Base-by-base conservation (phyloP, 2,888 invertebrate species). In the Laspeyria flexula region DNA sequence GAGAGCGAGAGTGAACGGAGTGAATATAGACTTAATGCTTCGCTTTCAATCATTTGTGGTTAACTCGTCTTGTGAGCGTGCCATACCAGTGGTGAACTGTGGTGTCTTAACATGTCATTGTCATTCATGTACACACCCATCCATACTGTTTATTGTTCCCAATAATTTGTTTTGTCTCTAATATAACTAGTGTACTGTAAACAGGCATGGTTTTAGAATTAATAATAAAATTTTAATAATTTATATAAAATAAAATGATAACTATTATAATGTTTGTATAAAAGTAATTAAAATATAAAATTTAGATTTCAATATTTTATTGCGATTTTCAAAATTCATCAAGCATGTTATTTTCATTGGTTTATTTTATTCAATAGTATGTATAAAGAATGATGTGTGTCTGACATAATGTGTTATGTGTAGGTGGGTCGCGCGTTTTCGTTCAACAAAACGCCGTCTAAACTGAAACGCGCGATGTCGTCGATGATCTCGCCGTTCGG, bases 361-460 rank as follows among this genome's bases (percentile, higher is more conserved):
- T 42, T 44, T 40, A 7, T 44, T 3, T 11, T 3, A 12, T 13
- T 1, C 3, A 6, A 3, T 7, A 12, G 6, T 10, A n/a, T 9
- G 12, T 2, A 6, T 9, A 27, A 29, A 33, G 27, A 43, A 29
- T 48, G 41, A 49, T 43, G 55, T 42, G 46, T 45, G 18, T 47
- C 21, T 5, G 21, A 3, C n/a, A n/a, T n/a, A n/a, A 21, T 25
- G 23, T 41, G 39, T 62, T 35, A 34, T 46, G 48, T 67, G 43
- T 66, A 94, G 94, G 97, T 99, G 69, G 97, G 97, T 43, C 95
- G 99, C 68, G 98, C 98, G 65, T 96, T 99, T 80, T 98, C 98
- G 62, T 98, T 99, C 90, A 98, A 97, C 88, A 97, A 98, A 90
- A 98, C 99, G 21, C 98, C 99, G 41, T 97, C 96, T 62, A 97